phyloP scores from a whole-genome alignment of 2,797 vertebrate species.

The Bradypodion ventrale region DNA sequence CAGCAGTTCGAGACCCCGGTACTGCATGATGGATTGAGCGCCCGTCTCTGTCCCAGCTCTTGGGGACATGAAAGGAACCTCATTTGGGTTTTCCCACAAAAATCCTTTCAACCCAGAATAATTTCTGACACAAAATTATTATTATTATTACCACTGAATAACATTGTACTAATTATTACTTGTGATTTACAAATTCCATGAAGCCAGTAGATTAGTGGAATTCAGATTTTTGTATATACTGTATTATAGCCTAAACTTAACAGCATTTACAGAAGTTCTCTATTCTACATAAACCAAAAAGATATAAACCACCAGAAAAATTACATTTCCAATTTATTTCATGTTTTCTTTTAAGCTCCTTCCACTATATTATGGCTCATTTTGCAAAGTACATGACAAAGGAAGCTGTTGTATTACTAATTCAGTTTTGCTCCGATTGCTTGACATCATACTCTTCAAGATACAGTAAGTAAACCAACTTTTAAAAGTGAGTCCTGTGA shows the following conservation, averaged over 20 bases:
- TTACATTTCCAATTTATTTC: background rate
- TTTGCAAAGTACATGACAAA: background rate
- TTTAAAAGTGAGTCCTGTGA: background rate
- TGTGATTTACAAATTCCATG: background rate
- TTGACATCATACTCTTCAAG: background rate
- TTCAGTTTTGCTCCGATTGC: background rate
- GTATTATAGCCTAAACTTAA: background rate
- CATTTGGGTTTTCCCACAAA: too few species aligned
- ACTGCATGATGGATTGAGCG: too few species aligned
- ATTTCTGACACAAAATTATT: too few species aligned
- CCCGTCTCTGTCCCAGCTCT: too few species aligned
- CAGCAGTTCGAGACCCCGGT: too few species aligned
- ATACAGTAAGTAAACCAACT: background rate
- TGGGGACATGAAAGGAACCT: too few species aligned
- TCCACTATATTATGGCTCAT: background rate
- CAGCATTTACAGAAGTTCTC: background rate
- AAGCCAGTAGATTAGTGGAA: background rate
- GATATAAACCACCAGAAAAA: background rate
- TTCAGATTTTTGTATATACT: background rate
- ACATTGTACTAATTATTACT: background rate
- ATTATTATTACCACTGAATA: background rate
- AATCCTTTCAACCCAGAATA: too few species aligned
- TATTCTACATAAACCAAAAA: background rate
- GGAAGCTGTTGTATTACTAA: background rate
- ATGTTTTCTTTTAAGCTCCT: background rate